phyloP scores from a whole-genome alignment of 1,140 invertebrate genomes.

The fruit fly (Drosophila melanogaster) region Release_6_plus_ISO1_MT NT_033777.3:8029001-8029500 shows the following conservation, averaged over 20 bases:
- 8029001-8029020: constrained; percentile 65
- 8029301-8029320: constrained; percentile 74
- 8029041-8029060: not conserved
- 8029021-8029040: constrained; percentile 70
- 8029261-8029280: constrained; percentile 16
- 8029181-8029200: constrained; percentile 27
- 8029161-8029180: constrained; percentile 54
- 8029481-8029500: constrained; percentile 38
- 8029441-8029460: constrained; percentile 28
- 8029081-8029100: constrained; percentile 61
- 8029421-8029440: constrained; percentile 33
- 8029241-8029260: constrained; percentile 12
- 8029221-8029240: constrained; percentile 12
- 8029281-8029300: constrained; percentile 48
- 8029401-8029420: constrained; percentile 53
- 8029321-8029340: constrained; percentile 82
- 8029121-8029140: constrained; percentile 52
- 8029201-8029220: constrained; percentile 49
- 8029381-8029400: constrained; percentile 78
- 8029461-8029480: constrained; percentile 46
- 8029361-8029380: constrained; percentile 81
- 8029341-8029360: constrained; percentile 83
- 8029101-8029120: constrained; percentile 53
- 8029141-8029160: constrained; percentile 78
- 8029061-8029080: constrained; percentile 66